These are phyloP conservation scores for Drosophila virilis DNA, from an alignment of 1,140 invertebrate species.

Conservation along the genomic window DNA sequence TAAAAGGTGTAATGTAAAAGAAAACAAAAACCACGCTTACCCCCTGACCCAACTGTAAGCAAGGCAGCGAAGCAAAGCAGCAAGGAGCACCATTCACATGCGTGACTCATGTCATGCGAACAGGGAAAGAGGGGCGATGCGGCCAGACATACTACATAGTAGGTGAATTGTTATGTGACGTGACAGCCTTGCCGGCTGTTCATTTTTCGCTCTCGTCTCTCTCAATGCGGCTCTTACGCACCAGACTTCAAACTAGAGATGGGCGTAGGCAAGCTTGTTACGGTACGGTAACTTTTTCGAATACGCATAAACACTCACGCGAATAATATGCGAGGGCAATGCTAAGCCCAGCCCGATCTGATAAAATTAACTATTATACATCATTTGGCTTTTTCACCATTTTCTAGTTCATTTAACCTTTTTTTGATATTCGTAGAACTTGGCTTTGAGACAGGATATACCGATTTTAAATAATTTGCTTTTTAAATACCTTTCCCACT, in stretches of 20 bases:
- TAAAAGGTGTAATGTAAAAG: slow-evolving; percentile 27
- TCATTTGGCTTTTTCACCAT: too few relatives aligned
- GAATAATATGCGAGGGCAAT: background rate
- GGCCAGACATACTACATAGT: background rate
- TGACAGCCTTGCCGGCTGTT: slow-evolving; percentile 10
- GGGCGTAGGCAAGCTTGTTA: background rate
- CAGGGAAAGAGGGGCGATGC: background rate
- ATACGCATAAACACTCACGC: too few relatives aligned
- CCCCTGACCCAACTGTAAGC: slow-evolving; percentile 9
- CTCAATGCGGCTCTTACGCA: slow-evolving; percentile 13
- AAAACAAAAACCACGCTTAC: slow-evolving; percentile 17
- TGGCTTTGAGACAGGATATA: too few relatives aligned
- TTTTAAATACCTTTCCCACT: too few relatives aligned
- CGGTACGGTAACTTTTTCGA: too few relatives aligned
- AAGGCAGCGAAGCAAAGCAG: slow-evolving; percentile 28
- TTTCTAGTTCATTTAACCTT: too few relatives aligned
- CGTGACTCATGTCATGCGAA: slow-evolving; percentile 66
- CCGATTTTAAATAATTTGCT: too few relatives aligned
- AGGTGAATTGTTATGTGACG: slow-evolving; percentile 1
- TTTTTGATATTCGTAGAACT: too few relatives aligned
- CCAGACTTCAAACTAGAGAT: background rate
- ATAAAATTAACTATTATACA: too few relatives aligned
- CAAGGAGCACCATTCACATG: slow-evolving; percentile 53
- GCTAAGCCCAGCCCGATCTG: background rate
- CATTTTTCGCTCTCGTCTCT: background rate